phyloP scores from a whole-genome alignment of 1,140 invertebrate genomes.

The Cotesia typhae region DNA sequence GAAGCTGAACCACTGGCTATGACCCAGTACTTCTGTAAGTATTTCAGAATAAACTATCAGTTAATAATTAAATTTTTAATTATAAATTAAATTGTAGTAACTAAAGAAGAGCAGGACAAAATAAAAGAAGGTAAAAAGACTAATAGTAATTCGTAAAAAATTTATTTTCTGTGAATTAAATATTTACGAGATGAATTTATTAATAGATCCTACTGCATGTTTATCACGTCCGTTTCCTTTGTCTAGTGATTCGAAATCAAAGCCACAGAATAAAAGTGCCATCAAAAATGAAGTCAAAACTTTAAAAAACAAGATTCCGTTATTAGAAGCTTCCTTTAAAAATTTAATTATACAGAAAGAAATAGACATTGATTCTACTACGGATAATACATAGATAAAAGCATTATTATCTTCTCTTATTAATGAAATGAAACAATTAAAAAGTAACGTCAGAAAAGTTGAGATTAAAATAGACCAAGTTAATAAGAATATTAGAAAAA shows the following conservation, averaged over 20 bases:
- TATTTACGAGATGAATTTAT: too few species aligned
- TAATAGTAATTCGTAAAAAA: too few species aligned
- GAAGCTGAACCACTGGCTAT: slow-evolving; percentile 33
- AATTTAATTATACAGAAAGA: background rate
- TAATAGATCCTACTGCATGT: too few species aligned
- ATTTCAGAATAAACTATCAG: background rate
- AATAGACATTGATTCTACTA: background rate
- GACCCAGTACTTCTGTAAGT: slow-evolving; percentile 46
- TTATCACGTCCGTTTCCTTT: too few species aligned
- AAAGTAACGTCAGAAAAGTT: background rate
- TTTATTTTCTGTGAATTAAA: too few species aligned
- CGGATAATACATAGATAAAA: background rate
- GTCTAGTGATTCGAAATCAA: background rate
- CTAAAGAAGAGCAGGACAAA: slow-evolving; percentile 8
- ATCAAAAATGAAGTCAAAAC: slow-evolving; percentile 3
- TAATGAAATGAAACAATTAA: slow-evolving; percentile 8
- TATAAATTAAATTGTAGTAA: slow-evolving; percentile 18
- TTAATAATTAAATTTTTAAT: background rate
- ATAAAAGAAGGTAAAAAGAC: too few species aligned
- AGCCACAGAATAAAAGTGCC: background rate
- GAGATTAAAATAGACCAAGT: slow-evolving; percentile 1
- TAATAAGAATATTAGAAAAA: background rate
- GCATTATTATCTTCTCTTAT: background rate
- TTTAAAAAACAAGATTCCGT: background rate
- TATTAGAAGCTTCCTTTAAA: background rate